These are phyloP conservation scores for Parnassius apollo DNA, from an alignment of 2,888 invertebrate species.

Conservation along the genomic window DNA sequence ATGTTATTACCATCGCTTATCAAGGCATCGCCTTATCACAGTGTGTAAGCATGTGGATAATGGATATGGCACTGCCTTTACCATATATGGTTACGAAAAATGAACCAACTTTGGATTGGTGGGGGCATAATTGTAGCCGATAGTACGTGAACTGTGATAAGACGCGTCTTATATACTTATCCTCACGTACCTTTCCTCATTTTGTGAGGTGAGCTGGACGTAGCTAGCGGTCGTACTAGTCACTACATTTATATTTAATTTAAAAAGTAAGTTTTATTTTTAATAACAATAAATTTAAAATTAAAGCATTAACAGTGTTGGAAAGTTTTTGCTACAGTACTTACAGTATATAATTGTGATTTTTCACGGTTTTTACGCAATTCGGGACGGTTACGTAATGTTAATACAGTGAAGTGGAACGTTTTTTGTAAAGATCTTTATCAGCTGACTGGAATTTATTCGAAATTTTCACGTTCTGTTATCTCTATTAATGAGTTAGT, in stretches of 20 bases:
- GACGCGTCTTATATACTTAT: constrained; percentile 78
- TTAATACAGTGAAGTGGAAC: constrained; percentile 25
- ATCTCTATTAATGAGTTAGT: no score
- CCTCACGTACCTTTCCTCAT: constrained; percentile 70
- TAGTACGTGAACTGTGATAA: constrained; percentile 78
- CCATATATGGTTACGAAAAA: constrained; percentile 90
- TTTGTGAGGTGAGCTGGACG: constrained; percentile 65
- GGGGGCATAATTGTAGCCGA: constrained; percentile 72
- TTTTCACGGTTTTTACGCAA: constrained; percentile 23
- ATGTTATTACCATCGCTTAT: constrained; percentile 46
- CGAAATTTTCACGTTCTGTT: no score
- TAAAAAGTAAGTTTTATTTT: constrained; percentile 61
- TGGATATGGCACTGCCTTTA: constrained; percentile 70
- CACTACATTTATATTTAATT: constrained; percentile 53
- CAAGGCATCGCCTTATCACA: constrained; percentile 46
- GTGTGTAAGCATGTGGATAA: constrained; percentile 48
- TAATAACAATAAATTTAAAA: constrained; percentile 2
- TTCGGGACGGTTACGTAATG: constrained; percentile 25
- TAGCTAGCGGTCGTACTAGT: constrained; percentile 56
- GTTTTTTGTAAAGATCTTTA: constrained; percentile 18
- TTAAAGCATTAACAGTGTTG: constrained; percentile 18
- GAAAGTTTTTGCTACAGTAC: constrained; percentile 23
- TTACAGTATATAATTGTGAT: constrained; percentile 14
- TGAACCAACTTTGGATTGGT: constrained; percentile 84
- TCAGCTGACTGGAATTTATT: constrained; percentile 3